These are phyloP conservation scores for Drosophila punjabiensis DNA, from an alignment of 1,140 invertebrate genomes.

Conservation along the genomic window DNA sequence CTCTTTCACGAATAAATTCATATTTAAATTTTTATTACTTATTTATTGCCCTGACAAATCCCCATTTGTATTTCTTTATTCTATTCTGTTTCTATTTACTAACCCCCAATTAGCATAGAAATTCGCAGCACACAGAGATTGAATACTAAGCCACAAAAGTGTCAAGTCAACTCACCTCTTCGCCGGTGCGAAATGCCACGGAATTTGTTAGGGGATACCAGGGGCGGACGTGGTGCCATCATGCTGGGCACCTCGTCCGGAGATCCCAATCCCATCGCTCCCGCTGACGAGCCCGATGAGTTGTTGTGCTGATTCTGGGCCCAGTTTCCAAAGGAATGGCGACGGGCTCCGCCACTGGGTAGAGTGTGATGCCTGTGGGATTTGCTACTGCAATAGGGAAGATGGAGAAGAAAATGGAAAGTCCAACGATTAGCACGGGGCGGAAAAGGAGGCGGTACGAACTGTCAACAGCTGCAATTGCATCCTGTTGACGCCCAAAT, in stretches of 20 bases:
- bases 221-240: slow-evolving; percentile 78
- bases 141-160: slow-evolving; percentile 2
- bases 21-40: background rate
- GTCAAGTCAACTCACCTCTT: slow-evolving; percentile 73
- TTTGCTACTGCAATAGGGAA: slow-evolving; percentile 54
- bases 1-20: background rate
- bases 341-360: slow-evolving; percentile 74
- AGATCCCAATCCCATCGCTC: slow-evolving; percentile 58
- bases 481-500: slow-evolving; percentile 62
- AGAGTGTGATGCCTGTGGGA: slow-evolving; percentile 80
- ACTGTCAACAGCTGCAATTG: slow-evolving; percentile 82
- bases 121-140: slow-evolving; percentile 20
- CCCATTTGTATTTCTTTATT: background rate
- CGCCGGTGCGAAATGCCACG: slow-evolving; percentile 69
- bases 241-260: slow-evolving; percentile 84
- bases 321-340: slow-evolving; percentile 84
- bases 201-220: slow-evolving; percentile 80
- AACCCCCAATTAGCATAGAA: slow-evolving; percentile 15
- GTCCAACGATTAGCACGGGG: slow-evolving; percentile 70
- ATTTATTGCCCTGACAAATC: background rate
- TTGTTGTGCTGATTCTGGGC: slow-evolving; percentile 65
- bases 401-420: slow-evolving; percentile 15
- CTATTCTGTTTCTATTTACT: background rate
- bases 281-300: slow-evolving; percentile 46
- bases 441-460: slow-evolving; percentile 43